Evolutionary conservation across 2,888 invertebrate species (phyloP), one percentile per base, ranked within the genome.

Genomic region (Oegoconia quadripuncta): DNA sequence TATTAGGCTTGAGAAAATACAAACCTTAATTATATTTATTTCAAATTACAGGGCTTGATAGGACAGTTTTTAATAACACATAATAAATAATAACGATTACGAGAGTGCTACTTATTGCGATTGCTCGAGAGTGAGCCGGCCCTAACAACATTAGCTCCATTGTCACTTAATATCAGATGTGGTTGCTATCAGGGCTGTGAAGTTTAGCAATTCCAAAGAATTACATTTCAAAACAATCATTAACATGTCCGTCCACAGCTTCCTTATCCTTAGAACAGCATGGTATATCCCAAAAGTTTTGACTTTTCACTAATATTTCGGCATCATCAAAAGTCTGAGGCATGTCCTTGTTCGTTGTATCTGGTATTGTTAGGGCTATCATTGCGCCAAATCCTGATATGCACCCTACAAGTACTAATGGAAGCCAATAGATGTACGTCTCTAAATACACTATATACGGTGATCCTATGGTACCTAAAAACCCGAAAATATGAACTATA

Each of bases 401-500:
- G n/a, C 33, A 39, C 0, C 54, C 55, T 18, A 57, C 41, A 3
- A 64, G 34, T 1, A 59, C 55, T 9, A 64, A 38, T 4, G 64
- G 63, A 1, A 64, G 32, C 57, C 61, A 64, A 11, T 51, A 41
- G 7, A 55, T 13, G 9, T 46, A 50, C 0, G 50, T 53, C 16
- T 61, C 59, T 12, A 63, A 52, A 37, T 63, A 63, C 2, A 65
- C 58, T 31, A 57, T 55, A 32, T 46, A 73, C 5, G 76, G 74
- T 2, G 74, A 64, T n/a, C 74, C 28, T 8, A 71, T 51, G 12
- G 69, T 66, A 0, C 68, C 68, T 3, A 77, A 11, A 33, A 64
- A 74, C 13, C 74, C 72, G 43, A 64, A 68, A 20, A 76, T 69
- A 31, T 78, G 77, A 1, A 74, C 59, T 1, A 74, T 41, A 0